Evolutionary conservation across 2,888 invertebrate species (phyloP), one percentile per base, ranked within the genome.

Genomic region (Nemapogon koenigi): DNA sequence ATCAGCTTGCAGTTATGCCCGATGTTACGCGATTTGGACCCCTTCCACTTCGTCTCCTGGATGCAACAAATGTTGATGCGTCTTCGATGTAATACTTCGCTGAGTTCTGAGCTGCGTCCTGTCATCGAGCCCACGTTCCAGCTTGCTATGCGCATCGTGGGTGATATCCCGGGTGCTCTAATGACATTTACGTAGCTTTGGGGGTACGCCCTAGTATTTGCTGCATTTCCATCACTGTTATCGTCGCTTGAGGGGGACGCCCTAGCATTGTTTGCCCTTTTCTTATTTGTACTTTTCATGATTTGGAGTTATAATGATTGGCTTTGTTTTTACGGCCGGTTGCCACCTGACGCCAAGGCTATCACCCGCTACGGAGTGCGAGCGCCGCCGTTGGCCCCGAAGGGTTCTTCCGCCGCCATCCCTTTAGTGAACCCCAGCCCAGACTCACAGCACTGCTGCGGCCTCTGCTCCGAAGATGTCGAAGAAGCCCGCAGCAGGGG

Each of bases 41-140:
- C 47, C 33, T 42, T 44, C 48, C 48, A 48, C 33, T 43, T 45
- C 8, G 39, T 40, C 28, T 48, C 44, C 29, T 46, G 45, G 1
- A 46, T 17, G 19, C 48, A 46, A 32, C 45, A 43, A 2, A 43
- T 40, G 31, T 45, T 44, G 16, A 44, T 41, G 19, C 22, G 16
- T 26, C 45, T 32, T 43, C 42, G 19, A 13, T 39, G n/a, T 38
- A 46, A 25, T 10, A 36, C 28, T 28, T 43, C 35, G 17, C 36
- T 38, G 4, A 45, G 40, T 40, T 48, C 46, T 30, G 14, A 6
- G 33, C 46, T 41, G 19, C 46, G 26, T 38, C 44, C 42, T 6
- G 41, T 47, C 10, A 48, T 18, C 7, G 48, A 41, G 28, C 46
- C 46, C 7, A 48, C 16, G 22, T 48, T 48, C 46, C 46, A 45